Evolutionary conservation across 2,797 vertebrate species (phyloP), one percentile per base, ranked within the genome.

Genomic region (Chrosomus eos): DNA sequence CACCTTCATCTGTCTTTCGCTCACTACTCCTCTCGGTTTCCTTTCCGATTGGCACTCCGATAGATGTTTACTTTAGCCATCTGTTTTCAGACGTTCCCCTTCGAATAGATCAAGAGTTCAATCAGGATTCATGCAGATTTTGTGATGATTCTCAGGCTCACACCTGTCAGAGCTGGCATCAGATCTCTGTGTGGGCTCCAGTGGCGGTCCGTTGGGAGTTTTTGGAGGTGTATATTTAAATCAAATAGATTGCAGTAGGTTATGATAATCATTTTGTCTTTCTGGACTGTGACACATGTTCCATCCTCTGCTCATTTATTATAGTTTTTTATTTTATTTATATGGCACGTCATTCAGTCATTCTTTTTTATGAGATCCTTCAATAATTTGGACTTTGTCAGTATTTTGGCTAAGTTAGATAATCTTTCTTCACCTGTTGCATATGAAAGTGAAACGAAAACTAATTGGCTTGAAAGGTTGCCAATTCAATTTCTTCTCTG

Each of bases 131-230:
- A 82, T 73, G 53, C 81, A 82, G 70, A 73, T 73, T 82, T 73
- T 82, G 81, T 73, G 70, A 82, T 82, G 70, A 82, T 62, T 82
- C 40, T 64, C 70, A 82, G 81, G 68, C 70, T 85, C 68, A 40
- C 72, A 76, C 68, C 67, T 85, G 55, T 80, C 83, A 73, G 75
- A 64, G 40, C 77, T 80, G 68, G 76, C 36, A 73, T 85, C 68
- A 23, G 68, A 53, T 85, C 23, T 53, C 26, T 28, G 55, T 73
- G 68, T 73, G 83, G 55, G 83, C 58, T 85, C 68, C 51, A 72
- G 62, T 80, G 43, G 43, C 62, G 45, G 78, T 80, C 62, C 14
- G 19, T 43, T 43, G 68, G 51, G 80, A 81, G 36, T 53, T 81
- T 60, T 81, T 26, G 18, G 68, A 81, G 51, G 33, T 68, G 31